Evolutionary conservation across 1,140 invertebrate genomes (phyloP).

Genomic region (Lanistes nyassanus): DNA sequence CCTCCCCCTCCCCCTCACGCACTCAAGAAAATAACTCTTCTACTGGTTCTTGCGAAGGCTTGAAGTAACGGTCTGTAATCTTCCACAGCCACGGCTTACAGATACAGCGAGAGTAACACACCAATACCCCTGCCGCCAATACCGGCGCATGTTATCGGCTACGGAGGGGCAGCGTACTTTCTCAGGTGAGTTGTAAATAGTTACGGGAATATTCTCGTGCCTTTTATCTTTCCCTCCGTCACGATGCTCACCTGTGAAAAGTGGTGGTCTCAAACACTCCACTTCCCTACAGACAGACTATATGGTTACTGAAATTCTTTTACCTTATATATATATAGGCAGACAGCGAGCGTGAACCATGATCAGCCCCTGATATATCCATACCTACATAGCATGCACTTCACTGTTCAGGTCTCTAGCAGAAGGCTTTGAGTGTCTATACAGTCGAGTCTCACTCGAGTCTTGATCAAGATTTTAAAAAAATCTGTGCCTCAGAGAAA

Average conservation of each 20-base stretch:
- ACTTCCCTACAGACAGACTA: no score
- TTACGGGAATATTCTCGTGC: no score
- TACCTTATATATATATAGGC: not conserved
- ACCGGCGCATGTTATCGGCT: constrained; percentile 67
- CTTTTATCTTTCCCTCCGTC: not conserved
- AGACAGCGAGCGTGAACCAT: not conserved
- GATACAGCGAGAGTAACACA: constrained; percentile 29
- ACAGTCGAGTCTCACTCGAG: no score
- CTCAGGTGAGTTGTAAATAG: constrained; percentile 37
- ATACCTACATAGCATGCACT: no score
- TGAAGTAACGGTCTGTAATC: not conserved
- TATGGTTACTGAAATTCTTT: not conserved
- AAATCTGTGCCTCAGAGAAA: constrained; percentile 31
- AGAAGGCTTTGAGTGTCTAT: no score
- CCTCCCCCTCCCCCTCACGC: no score
- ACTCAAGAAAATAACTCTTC: no score
- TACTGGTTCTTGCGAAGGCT: no score
- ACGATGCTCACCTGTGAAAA: not conserved
- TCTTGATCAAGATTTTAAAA: no score
- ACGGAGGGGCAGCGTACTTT: constrained; percentile 59
- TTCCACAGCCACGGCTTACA: constrained; percentile 39
- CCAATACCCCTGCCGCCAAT: constrained; percentile 55
- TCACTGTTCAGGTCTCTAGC: no score
- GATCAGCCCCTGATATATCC: not conserved
- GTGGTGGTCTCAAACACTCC: no score